phyloP scores from a whole-genome alignment of 2,113 vertebrate genomes.

The Cisticola juncidis region DNA sequence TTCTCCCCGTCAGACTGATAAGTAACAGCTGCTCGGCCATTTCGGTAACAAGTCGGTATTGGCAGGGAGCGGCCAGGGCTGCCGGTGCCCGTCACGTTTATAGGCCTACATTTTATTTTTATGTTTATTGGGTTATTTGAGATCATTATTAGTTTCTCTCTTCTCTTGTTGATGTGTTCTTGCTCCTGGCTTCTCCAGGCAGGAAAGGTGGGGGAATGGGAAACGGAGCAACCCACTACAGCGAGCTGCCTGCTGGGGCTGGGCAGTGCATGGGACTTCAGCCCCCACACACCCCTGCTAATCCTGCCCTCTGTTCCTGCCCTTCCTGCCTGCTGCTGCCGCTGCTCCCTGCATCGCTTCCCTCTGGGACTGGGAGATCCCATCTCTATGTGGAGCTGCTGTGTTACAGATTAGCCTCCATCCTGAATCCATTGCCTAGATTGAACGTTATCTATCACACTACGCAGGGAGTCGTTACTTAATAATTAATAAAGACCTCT shows the following conservation, averaged over 20 bases:
- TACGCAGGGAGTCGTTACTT: conserved; percentile 72
- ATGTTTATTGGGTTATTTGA: conserved; percentile 70
- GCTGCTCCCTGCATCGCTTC: background rate
- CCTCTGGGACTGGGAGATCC: background rate
- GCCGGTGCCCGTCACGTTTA: conserved; percentile 54
- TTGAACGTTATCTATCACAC: conserved; percentile 73
- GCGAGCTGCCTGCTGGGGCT: rapidly evolving
- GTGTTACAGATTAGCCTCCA: conserved; percentile 50
- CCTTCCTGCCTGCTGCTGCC: background rate
- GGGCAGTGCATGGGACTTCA: rapidly evolving
- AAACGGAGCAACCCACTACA: background rate
- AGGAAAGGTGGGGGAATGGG: background rate
- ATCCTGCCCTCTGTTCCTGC: background rate
- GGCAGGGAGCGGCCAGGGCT: conserved; percentile 55
- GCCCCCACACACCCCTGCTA: background rate
- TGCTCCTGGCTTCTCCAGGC: conserved; percentile 13
- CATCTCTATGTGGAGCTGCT: background rate
- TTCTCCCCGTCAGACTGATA: conserved; percentile 59
- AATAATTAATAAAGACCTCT: conserved; percentile 85
- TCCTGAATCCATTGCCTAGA: conserved; percentile 31
- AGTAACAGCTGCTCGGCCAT: conserved; percentile 65
- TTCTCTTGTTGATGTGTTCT: conserved; percentile 56
- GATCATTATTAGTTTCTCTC: conserved; percentile 65
- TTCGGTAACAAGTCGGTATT: conserved; percentile 48
- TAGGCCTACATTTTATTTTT: conserved; percentile 64